Evolutionary conservation across 1,140 invertebrate genomes (phyloP).

Genomic region (Drosophila hydei): DNA sequence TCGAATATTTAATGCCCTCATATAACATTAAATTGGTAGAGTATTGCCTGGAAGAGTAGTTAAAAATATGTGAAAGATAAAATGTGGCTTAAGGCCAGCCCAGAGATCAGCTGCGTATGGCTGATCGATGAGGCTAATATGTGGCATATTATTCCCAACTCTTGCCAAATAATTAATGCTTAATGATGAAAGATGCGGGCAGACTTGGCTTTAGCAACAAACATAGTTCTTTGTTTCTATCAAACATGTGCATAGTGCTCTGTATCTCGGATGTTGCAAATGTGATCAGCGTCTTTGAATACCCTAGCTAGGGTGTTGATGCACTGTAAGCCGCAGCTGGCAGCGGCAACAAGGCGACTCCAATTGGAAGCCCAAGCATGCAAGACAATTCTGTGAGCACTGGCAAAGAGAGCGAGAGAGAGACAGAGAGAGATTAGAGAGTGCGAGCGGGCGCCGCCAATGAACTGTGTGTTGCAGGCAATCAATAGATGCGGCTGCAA

Average conservation of each 20-base stretch:
- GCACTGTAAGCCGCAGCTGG: conserved; percentile 37
- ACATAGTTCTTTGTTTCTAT: neutral
- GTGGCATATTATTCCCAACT: too few relatives aligned
- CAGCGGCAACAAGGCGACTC: conserved; percentile 29
- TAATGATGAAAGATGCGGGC: too few relatives aligned
- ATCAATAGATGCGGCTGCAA: conserved; percentile 71
- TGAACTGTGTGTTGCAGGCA: conserved; percentile 66
- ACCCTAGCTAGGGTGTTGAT: conserved; percentile 15
- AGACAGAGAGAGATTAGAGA: neutral
- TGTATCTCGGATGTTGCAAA: too few relatives aligned
- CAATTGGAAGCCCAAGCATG: conserved; percentile 27
- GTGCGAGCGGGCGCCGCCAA: conserved; percentile 34
- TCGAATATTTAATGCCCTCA: neutral
- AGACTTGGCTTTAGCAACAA: neutral
- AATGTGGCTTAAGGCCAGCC: too few relatives aligned
- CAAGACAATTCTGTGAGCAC: conserved; percentile 35
- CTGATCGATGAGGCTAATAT: too few relatives aligned
- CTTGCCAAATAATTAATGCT: too few relatives aligned
- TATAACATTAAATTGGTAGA: too few relatives aligned
- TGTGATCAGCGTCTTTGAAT: neutral
- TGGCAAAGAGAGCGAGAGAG: neutral
- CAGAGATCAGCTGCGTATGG: too few relatives aligned
- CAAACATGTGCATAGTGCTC: neutral
- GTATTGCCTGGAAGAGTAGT: too few relatives aligned
- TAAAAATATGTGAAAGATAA: too few relatives aligned